phyloP scores from a whole-genome alignment of 2,888 invertebrate genomes.

The Plebejus argus region DNA sequence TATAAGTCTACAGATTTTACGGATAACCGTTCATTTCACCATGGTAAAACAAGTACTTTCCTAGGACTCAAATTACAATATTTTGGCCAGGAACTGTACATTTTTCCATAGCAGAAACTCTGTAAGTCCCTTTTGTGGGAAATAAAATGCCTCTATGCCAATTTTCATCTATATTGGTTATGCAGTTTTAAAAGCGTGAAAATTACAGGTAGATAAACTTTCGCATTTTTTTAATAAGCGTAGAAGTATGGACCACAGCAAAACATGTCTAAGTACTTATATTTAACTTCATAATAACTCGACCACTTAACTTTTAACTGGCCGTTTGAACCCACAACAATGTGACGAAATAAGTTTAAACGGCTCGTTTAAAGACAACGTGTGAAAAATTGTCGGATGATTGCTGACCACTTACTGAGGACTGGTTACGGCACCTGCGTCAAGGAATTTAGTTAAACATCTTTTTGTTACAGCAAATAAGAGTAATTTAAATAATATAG shows the following conservation, averaged over 20 bases:
- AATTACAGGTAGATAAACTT: background rate
- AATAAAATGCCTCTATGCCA: no score
- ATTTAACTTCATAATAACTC: background rate
- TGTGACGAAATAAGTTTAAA: conserved; percentile 4
- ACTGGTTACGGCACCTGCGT: conserved; percentile 15
- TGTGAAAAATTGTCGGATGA: conserved; percentile 19
- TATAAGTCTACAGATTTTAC: no score
- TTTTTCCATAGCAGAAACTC: no score
- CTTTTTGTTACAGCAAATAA: conserved; percentile 8
- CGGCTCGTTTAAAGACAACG: conserved; percentile 3
- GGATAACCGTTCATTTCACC: no score
- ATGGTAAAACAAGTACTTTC: no score
- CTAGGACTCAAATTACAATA: no score
- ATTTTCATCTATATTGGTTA: background rate
- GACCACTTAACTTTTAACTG: background rate
- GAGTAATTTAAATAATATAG: conserved; percentile 15
- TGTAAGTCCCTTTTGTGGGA: no score
- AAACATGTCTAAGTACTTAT: background rate
- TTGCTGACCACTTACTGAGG: conserved; percentile 2
- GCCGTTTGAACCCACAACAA: background rate
- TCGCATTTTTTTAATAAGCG: background rate
- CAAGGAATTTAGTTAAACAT: conserved; percentile 9
- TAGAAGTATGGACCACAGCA: background rate
- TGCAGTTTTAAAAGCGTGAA: background rate
- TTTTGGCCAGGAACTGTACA: no score